Evolutionary conservation across 2,888 invertebrate genomes (phyloP).

Genomic region (Perizoma affinitatum): DNA sequence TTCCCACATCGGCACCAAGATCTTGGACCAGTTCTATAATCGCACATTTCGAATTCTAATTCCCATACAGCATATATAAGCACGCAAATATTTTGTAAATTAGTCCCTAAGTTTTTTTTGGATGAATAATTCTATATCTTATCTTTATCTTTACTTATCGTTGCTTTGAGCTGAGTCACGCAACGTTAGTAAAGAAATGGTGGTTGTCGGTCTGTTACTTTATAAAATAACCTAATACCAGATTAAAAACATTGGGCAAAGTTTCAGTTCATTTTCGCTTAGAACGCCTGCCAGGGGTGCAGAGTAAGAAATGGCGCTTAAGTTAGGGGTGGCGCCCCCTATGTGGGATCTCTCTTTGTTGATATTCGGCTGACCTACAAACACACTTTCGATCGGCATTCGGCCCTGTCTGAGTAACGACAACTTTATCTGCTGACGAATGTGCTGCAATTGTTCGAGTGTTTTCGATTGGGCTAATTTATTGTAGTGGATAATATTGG

Average conservation of each 20-base stretch:
- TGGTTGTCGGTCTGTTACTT: background rate
- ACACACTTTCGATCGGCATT: constrained; percentile 59
- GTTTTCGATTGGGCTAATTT: constrained; percentile 13
- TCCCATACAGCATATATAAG: too few relatives aligned
- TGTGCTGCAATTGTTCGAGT: constrained; percentile 31
- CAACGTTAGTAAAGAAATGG: too few relatives aligned
- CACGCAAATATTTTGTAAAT: too few relatives aligned
- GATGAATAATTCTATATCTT: too few relatives aligned
- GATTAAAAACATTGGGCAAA: constrained; percentile 11
- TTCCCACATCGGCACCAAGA: too few relatives aligned
- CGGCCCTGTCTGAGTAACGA: constrained; percentile 41
- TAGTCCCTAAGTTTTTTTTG: too few relatives aligned
- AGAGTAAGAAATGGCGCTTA: constrained; percentile 41
- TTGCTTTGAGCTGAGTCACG: too few relatives aligned
- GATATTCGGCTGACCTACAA: constrained; percentile 77
- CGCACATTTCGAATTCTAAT: too few relatives aligned
- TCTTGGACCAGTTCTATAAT: too few relatives aligned
- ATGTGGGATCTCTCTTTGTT: constrained; percentile 60
- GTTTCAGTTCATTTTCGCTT: constrained; percentile 29
- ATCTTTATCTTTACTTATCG: too few relatives aligned
- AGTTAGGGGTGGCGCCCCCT: constrained; percentile 45
- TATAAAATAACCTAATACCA: constrained; percentile 15
- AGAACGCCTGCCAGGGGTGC: constrained; percentile 30
- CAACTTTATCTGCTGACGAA: constrained; percentile 29
- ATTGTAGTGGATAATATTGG: constrained; percentile 1